Evolutionary conservation across 2,888 invertebrate genomes (phyloP), one percentile per base, ranked within the genome.

Genomic region (Eumacrocentrus americanus): DNA sequence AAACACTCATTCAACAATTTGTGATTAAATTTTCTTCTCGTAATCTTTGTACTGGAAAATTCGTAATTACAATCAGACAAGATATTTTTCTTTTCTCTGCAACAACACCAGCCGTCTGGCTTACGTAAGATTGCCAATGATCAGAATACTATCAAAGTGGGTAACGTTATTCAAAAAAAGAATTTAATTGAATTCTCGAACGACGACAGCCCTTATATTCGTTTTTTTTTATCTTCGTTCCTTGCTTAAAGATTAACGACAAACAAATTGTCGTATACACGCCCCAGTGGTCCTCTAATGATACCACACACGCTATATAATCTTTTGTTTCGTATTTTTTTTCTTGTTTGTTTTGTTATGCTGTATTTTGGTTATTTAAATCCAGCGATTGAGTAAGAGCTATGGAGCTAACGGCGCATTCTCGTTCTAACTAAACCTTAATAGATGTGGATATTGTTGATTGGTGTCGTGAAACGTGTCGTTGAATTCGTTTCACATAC

Each of bases 401-500:
- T 69, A 70, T 60, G 65, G 67, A 60, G 65, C 65, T 70, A 72
- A 66, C 67, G 67, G 54, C 48, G 66, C 67, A 62, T 67, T 68
- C 66, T 64, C 63, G 60, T 71, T 73, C 70, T 76, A 76, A 68
- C 74, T 75, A 76, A 70, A 74, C 70, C 73, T 76, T 73, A 78
- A 76, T 73, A 78, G 74, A 75, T 75, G 72, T 74, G 73, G 72
- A 74, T 74, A 75, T 70, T 75, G 71, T 70, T 74, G 72, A 72
- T 68, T 69, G 62, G 62, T 66, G 64, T 63, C 60, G 59, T 50
- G 40, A 63, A 66, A 64, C 65, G 65, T 67, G 65, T 65, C 64
- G 63, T 70, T 67, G 57, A 72, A 65, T 66, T 61, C 63, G 64
- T 74, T 73, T 83, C 84, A 88, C 88, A 88, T 88, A 70, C 87